A percentile compares a stretch with the other conserved stretches of the same genome.
Evolutionary conservation across 2,113 vertebrate genomes (phyloP).

Genomic region (Hypocryptadius cinnamomeus): DNA sequence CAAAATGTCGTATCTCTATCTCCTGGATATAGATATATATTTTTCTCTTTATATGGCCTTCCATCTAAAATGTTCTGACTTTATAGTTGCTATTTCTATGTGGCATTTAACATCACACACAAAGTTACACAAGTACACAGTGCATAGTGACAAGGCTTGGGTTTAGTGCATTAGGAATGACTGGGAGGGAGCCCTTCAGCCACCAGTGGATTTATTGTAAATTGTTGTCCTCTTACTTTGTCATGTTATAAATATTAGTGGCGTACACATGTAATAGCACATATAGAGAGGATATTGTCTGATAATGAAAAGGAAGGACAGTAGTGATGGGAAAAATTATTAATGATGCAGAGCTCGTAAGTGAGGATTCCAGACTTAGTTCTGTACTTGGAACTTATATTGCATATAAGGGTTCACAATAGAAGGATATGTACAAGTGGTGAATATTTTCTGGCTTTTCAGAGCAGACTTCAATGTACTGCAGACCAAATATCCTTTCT

Average conservation of each 20-base stretch:
- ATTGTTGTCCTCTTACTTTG: background rate
- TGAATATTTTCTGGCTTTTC: background rate
- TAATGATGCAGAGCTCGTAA: background rate
- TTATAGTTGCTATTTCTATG: background rate
- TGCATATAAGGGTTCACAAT: background rate
- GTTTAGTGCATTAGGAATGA: background rate
- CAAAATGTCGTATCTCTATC: accelerated
- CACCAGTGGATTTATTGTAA: background rate
- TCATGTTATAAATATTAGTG: background rate
- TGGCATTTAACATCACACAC: background rate
- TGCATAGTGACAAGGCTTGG: background rate
- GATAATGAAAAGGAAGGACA: background rate
- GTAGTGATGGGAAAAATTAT: background rate
- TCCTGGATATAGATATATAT: background rate
- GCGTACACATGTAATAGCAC: background rate
- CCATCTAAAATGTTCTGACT: background rate
- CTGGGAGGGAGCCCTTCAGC: background rate
- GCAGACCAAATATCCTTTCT: background rate
- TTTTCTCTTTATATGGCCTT: background rate
- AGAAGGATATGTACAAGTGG: background rate
- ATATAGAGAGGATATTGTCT: background rate
- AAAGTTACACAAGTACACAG: background rate
- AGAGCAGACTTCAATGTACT: background rate
- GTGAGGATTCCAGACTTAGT: background rate
- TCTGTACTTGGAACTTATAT: background rate